A percentile compares a stretch with the other conserved stretches of the same genome.
These are phyloP conservation scores for Sula dactylatra DNA, from an alignment of 2,113 vertebrate species.

Conservation along the genomic window DNA sequence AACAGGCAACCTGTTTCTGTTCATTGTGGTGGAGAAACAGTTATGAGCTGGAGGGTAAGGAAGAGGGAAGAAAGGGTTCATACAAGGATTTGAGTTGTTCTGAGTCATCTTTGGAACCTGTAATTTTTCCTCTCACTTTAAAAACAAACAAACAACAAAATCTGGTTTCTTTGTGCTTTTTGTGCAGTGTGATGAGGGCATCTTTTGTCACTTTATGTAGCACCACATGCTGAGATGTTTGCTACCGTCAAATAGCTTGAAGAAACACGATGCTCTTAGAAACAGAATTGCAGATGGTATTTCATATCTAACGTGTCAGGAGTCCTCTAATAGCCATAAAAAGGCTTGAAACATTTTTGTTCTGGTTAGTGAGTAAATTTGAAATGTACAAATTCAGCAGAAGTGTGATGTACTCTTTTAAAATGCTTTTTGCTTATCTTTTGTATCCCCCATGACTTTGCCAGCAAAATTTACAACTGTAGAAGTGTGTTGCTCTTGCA, in stretches of 20 bases:
- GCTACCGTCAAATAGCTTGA: conserved; percentile 26
- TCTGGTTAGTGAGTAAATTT: not conserved
- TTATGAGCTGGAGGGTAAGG: not conserved
- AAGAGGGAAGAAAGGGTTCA: not conserved
- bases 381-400: not conserved
- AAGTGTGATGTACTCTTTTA: not conserved
- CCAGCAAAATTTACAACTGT: not conserved
- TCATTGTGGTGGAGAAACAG: not conserved
- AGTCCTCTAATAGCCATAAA: not conserved
- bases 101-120: not conserved
- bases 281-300: not conserved
- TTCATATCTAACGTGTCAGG: not conserved
- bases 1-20: not conserved
- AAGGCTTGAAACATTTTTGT: not conserved
- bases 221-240: not conserved
- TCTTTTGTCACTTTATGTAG: conserved; percentile 10
- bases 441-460: fast-evolving
- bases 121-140: not conserved
- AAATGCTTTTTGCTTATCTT: not conserved
- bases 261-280: not conserved
- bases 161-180: not conserved
- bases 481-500: not conserved
- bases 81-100: not conserved
- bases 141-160: conserved; percentile 1
- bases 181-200: not conserved